Evolutionary conservation across 2,888 invertebrate genomes (phyloP), one percentile per base, ranked within the genome.

Genomic region (Nectonema munidae): DNA sequence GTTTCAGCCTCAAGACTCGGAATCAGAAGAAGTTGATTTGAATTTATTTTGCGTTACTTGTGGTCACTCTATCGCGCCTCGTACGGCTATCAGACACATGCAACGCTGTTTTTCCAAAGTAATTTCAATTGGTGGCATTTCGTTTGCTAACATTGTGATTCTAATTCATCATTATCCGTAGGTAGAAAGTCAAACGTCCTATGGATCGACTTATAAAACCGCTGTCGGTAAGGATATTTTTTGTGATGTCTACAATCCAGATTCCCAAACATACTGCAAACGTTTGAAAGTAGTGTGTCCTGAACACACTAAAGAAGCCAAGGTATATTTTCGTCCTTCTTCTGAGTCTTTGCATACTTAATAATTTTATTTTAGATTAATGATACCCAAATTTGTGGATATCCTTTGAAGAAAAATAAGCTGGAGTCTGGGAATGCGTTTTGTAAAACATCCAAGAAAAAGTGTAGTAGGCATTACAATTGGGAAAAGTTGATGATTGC

Each of bases 41-140:
- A 73, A 71, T 37, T 73, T 77, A 64, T 77, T 77, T 53, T 89
- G 89, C 54, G 75, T 86, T 21, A 83, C 83, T 0, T 89, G 89
- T 56, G 86, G 86, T 1, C 76, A 76, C 53, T 83, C 86, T 59
- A 71, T 86, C 42, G 72, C 75, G 52, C 72, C 76, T 1, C 67
- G 71, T 39, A 72, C 74, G 1, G 83, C 81, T 0, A 67, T 83
- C 15, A 74, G 75, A 48, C 89, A 89, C 51, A 79, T 89, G 77
- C 86, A 83, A 58, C 79, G 79, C 53, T 89, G 86, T 54, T 89
- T 81, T 55, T 71, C 76, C 45, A 86, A 86, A 58, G 65, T 66
- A 50, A 45, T 36, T 37, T 18, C 6, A 39, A 11, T 11, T 30
- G 13, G 30, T 30, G 5, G 30, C 14, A 38, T 34, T 38, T 38